A percentile compares a stretch with the other conserved stretches of the same genome.
These are phyloP conservation scores for Cydia splendana DNA, from an alignment of 1,140 invertebrate genomes.

Conservation along the genomic window DNA sequence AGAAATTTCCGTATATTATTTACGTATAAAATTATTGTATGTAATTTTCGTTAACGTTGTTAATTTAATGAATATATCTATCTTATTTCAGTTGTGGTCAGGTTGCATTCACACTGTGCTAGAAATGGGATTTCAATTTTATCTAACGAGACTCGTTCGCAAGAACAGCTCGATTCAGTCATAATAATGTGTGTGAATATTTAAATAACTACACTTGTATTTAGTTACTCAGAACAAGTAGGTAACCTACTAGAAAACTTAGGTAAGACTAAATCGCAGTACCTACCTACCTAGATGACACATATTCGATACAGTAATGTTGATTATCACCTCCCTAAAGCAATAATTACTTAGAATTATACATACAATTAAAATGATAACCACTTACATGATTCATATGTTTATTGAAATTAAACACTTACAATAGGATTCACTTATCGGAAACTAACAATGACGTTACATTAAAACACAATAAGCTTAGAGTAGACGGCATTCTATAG, in stretches of 20 bases:
- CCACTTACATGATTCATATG: slow-evolving; percentile 25
- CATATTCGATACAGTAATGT: slow-evolving; percentile 25
- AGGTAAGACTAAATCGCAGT: slow-evolving; percentile 22
- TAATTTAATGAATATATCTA: slow-evolving; percentile 16
- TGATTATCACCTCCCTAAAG: slow-evolving; percentile 27
- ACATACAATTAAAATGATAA: slow-evolving; percentile 5
- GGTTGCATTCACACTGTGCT: neutral
- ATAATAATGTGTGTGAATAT: slow-evolving; percentile 27
- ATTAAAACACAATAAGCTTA: slow-evolving; percentile 1
- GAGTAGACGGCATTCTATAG: neutral
- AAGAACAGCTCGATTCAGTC: slow-evolving; percentile 16
- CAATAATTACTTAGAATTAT: slow-evolving; percentile 7
- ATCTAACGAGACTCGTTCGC: neutral
- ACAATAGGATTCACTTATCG: slow-evolving; percentile 1
- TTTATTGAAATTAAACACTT: slow-evolving; percentile 26
- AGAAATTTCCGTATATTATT: slow-evolving; percentile 30
- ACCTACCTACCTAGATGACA: slow-evolving; percentile 18
- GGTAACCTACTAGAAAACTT: neutral
- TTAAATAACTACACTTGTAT: slow-evolving; percentile 15
- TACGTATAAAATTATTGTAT: slow-evolving; percentile 1
- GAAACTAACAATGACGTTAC: neutral
- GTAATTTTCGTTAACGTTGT: slow-evolving; percentile 20
- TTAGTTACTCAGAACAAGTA: slow-evolving; percentile 4
- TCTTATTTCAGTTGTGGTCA: neutral
- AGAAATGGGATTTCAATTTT: neutral